Evolutionary conservation across 1,140 invertebrate species (phyloP).

Genomic region (Leguminivora glycinivorella): DNA sequence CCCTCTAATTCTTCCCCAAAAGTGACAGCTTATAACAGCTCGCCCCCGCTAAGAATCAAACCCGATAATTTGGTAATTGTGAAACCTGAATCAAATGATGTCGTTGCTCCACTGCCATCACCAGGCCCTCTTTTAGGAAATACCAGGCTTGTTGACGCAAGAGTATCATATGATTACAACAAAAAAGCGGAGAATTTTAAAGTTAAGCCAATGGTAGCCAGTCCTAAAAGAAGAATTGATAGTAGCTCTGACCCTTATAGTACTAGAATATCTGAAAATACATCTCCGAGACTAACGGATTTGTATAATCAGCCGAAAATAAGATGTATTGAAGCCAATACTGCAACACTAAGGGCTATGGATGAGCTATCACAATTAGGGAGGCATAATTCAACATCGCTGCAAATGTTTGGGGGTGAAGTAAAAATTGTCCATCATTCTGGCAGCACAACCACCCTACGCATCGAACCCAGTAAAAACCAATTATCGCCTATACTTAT

Average conservation of each 20-base stretch:
- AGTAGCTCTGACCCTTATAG: slow-evolving; percentile 73
- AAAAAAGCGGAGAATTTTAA: slow-evolving; percentile 62
- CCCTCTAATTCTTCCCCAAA: slow-evolving; percentile 51
- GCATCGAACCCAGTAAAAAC: slow-evolving; percentile 83
- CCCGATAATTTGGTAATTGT: slow-evolving; percentile 80
- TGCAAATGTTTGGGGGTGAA: slow-evolving; percentile 89
- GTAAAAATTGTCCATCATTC: slow-evolving; percentile 85
- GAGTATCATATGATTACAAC: slow-evolving; percentile 54
- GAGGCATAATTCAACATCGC: slow-evolving; percentile 77
- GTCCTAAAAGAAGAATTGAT: slow-evolving; percentile 70
- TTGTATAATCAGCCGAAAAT: slow-evolving; percentile 77
- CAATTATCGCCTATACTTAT: slow-evolving; percentile 76
- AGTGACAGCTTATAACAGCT: slow-evolving; percentile 60
- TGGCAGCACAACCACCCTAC: slow-evolving; percentile 85
- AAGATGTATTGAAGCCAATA: slow-evolving; percentile 75
- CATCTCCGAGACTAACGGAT: slow-evolving; percentile 61
- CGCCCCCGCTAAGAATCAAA: slow-evolving; percentile 69
- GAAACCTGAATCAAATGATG: slow-evolving; percentile 78
- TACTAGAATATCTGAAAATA: slow-evolving; percentile 62
- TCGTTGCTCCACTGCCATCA: slow-evolving; percentile 83
- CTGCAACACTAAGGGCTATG: slow-evolving; percentile 77
- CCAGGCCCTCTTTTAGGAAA: slow-evolving; percentile 89
- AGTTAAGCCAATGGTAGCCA: slow-evolving; percentile 55
- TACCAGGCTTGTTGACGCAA: slow-evolving; percentile 86
- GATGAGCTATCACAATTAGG: slow-evolving; percentile 79